Base-by-base conservation (phyloP, 2,797 vertebrate species). In the Salarias fasciatus region DNA sequence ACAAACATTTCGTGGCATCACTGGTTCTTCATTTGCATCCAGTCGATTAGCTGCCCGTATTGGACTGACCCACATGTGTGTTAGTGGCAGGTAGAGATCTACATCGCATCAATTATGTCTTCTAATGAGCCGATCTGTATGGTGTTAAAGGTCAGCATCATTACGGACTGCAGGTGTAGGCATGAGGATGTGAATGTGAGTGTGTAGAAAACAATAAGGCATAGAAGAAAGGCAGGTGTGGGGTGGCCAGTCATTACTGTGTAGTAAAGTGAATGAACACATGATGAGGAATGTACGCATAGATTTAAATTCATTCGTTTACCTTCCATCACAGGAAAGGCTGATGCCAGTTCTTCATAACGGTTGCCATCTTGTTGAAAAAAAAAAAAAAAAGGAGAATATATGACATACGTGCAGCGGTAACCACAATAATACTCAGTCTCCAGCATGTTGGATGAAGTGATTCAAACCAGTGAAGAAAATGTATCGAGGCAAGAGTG, bases 51-150 rank as follows among this genome's bases (percentile, higher is more conserved):
- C 29, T 1, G 11, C 14, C 69, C 59, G 53, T 41, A 47, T 30
- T n/a, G 11, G 18, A 14, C 45, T 64, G 72, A 78, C 62, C 69
- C 47, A 54, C 15, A 74, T 74, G 67, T 73, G 66, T 71, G 58
- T 76, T 63, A 69, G 63, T 18, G 31, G 56, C 56, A 81, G 74
- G 65, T 72, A 64, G 40, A 45, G 52, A 70, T 77, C 55, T 50
- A 67, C 47, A 50, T 68, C 71, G 49, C 75, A 85, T 84, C 69
- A 86, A 75, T 83, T 83, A 85, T 79, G 64, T 57, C 64, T 67
- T 79, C 58, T 88, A 86, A 89, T 88, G 82, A 89, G 79, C 51
- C 82, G 84, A 87, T 85, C 84, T 62, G 52, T 57, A 77, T 77
- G 77, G 72, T 86, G 70, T 72, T 74, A 79, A 88, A 88, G 88